These are phyloP conservation scores for Musca vetustissima DNA, from an alignment of 1,140 invertebrate genomes.

Conservation along the genomic window DNA sequence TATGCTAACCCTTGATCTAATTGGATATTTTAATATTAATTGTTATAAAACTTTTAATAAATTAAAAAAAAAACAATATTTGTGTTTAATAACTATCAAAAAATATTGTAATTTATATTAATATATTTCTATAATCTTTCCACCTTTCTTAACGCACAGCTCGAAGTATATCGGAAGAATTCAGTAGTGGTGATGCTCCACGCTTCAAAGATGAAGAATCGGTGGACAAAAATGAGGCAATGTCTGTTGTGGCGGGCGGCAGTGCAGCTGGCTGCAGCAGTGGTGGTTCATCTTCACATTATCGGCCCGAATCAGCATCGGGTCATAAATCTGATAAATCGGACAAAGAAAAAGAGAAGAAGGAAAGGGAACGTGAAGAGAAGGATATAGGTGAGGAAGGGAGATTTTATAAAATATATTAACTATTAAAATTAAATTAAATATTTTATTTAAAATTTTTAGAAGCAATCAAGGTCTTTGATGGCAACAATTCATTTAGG, in stretches of 20 bases:
- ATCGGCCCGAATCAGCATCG: constrained; percentile 40
- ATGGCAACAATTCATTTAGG: constrained; percentile 92
- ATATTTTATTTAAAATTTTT: not conserved
- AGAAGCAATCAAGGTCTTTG: constrained; percentile 96
- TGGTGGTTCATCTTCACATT: constrained; percentile 39
- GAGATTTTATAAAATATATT: too few relatives aligned
- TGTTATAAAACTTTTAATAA: too few relatives aligned
- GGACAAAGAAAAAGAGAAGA: constrained; percentile 63
- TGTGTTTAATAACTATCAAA: too few relatives aligned
- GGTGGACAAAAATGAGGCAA: constrained; percentile 53
- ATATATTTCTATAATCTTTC: too few relatives aligned
- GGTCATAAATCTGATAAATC: constrained; percentile 51
- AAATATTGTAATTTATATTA: too few relatives aligned
- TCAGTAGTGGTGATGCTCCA: constrained; percentile 73
- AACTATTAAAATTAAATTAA: too few relatives aligned
- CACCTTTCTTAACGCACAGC: constrained; percentile 57
- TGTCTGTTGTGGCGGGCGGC: constrained; percentile 34
- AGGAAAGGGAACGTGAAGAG: constrained; percentile 83
- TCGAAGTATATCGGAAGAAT: constrained; percentile 84
- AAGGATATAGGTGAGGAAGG: constrained; percentile 81
- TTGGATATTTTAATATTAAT: not conserved
- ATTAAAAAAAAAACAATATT: too few relatives aligned
- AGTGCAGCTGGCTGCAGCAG: constrained; percentile 36
- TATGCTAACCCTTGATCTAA: not conserved
- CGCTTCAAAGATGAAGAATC: constrained; percentile 69